Base-by-base conservation (phyloP, 1,140 invertebrate genomes). In the Delia radicum region DNA sequence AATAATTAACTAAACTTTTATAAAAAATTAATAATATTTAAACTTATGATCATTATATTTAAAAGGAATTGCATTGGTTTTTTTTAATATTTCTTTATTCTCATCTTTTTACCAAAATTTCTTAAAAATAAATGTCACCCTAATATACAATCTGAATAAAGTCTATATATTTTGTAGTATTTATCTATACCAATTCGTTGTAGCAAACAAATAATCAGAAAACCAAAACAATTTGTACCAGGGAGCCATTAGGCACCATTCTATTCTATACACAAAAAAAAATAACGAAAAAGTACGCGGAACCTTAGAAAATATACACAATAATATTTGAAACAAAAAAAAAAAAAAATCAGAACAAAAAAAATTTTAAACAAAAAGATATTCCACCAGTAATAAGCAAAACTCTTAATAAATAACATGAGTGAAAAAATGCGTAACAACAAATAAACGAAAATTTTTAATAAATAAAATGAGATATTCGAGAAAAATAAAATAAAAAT, bases 201-300 rank as follows among this genome's bases (percentile, higher is more conserved):
- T n/a, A 46, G 28, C 4, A 42, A 55, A 55, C 33, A 46, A 5
- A n/a, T 18, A 10, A 37, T 7, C 29, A 74, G 18, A 69, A 69
- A 69, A 69, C 24, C 65, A 69, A 33, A 31, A 21, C 29, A 69
- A 69, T 69, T 69, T 31, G 29, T 37, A 69, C 65, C 65, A 69
- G 65, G 29, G 65, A 69, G 31, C 65, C 29, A 69, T 69, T 69
- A 69, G 65, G 29, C 65, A 69, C 65, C 29, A 29, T 21, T 69
- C 33, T 12, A 67, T 67, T 31, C 63, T 62, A 18, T 67, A 12
- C 27, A 13, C 12, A 65, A 65, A 13, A 18, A 67, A 62, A 6
- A 65, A 63, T 12, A 63, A 63, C 13, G 29, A 15, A 18, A 62
- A 26, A 65, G 21, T 24, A 31, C 8, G 8, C 65, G 3, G 12